phyloP scores from a whole-genome alignment of 2,113 vertebrate species.

The Spheniscus mendiculus region DNA sequence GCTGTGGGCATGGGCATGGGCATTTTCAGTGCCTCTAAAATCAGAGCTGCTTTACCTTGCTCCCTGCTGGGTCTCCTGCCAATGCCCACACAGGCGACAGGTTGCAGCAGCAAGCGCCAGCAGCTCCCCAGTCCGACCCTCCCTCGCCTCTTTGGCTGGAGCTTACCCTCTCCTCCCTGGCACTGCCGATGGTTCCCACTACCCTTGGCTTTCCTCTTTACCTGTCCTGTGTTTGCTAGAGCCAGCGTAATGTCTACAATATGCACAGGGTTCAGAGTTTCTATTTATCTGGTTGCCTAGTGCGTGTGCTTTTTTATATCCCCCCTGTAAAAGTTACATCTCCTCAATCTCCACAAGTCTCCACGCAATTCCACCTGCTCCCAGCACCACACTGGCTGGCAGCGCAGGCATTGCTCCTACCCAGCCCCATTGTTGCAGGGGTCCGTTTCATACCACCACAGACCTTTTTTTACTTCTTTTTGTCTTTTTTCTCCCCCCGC shows the following conservation, averaged over 20 bases:
- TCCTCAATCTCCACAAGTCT: accelerated
- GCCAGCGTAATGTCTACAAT: accelerated
- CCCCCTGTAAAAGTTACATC: background rate
- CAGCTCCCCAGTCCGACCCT: accelerated
- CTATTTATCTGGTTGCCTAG: background rate
- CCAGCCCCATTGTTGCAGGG: background rate
- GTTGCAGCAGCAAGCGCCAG: background rate
- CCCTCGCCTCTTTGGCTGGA: background rate
- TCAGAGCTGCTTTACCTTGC: background rate
- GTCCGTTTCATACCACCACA: background rate
- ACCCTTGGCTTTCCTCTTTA: background rate
- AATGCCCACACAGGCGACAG: accelerated
- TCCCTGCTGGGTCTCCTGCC: background rate
- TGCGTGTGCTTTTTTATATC: background rate
- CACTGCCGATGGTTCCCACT: background rate
- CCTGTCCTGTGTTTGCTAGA: background rate
- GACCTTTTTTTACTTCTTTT: background rate
- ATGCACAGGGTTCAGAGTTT: background rate
- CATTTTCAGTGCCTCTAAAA: background rate
- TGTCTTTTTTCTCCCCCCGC: accelerated
- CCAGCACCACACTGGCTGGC: background rate
- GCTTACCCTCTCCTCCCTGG: background rate
- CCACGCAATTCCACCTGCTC: accelerated
- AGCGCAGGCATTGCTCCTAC: background rate
- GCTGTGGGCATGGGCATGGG: background rate